Percentiles rank a stretch among this genome's conserved stretches.
These are phyloP conservation scores for Apodemus sylvaticus DNA, from an alignment of 2,113 vertebrate species.

Conservation along the genomic window DNA sequence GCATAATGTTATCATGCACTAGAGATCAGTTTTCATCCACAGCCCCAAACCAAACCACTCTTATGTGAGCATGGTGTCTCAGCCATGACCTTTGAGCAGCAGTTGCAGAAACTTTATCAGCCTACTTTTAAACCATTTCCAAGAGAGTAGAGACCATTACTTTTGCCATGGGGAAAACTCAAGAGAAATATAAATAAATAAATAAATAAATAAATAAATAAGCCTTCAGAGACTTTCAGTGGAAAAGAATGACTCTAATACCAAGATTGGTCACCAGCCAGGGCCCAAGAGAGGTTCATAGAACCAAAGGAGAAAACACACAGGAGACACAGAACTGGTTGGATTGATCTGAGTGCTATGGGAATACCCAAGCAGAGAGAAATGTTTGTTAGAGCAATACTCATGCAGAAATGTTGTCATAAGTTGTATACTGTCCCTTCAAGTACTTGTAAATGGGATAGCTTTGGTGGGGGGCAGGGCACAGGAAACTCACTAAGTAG, in stretches of 20 bases:
- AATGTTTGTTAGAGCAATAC: background rate
- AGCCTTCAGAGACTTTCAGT: background rate
- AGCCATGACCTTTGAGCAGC: rapidly evolving
- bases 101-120: background rate
- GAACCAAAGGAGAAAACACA: background rate
- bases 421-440: constrained; percentile 24
- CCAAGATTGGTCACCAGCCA: background rate
- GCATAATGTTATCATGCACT: background rate
- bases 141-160: background rate
- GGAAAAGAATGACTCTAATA: background rate
- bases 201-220: background rate
- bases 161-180: background rate
- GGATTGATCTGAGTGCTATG: background rate
- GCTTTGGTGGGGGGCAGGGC: background rate
- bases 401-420: background rate
- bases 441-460: background rate
- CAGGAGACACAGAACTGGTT: rapidly evolving
- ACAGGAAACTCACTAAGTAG: background rate
- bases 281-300: background rate
- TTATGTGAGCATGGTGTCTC: background rate
- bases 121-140: background rate
- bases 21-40: background rate
- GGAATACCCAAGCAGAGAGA: background rate
- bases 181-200: background rate
- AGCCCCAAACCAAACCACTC: background rate